Base-by-base conservation (phyloP, 2,113 vertebrate genomes). In the Furnarius figulus region DNA sequence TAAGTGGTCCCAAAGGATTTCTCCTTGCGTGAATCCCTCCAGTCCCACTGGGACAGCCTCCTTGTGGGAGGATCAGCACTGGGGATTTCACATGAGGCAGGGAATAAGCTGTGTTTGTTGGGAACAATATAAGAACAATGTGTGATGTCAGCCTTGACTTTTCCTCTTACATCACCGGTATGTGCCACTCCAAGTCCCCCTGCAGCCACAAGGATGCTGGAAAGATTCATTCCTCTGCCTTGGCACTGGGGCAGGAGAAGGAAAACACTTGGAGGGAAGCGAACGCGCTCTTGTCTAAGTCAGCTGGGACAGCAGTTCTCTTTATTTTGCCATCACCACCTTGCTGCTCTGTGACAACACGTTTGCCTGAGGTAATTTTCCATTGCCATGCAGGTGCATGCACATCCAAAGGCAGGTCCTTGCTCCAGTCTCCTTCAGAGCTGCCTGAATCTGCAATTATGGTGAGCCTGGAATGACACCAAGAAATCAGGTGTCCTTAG, bases 301-400 rank as follows among this genome's bases (percentile, higher is more conserved):
- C 66, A 91, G 52, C 63, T 35, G 78, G 71, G 65, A 47, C 19
- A 78, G 83, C 46, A 89, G 10, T 12, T 62, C 90, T 63, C 40
- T 93, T 67, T 85, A 14, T 72, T 68, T 55, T 70, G 89, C 86
- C 73, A 93, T 30, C 78, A 68, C 24, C 55, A 42, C 61, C 61
- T 82, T 49, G 53, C 85, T 96, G 85, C 58, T 91, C 82, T 37
- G 49, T 59, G 85, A 66, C 55, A 95, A 55, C 42, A 81, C 28
- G 2, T 65, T 72, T 35, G 68, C 49, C 62, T 80, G 92, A 95
- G 79, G n/a, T 70, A 10, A 77, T 67, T 82, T 79, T 91, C 90
- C 80, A 79, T 31, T 46, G 21, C 39, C 2, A 0, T 80, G 78
- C 73, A 66, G 83, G 42, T 14, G 30, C 44, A 59, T 0, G 0